A percentile compares a stretch with the other conserved stretches of the same genome.
These are phyloP conservation scores for pig (Sus scrofa) DNA, from an alignment of 2,113 vertebrate genomes.

Conservation along the genomic window T2T-Sscrofa CM000816.6:91828001-91828500, in stretches of 20 bases:
- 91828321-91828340: slow-evolving; percentile 25
- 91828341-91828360: slow-evolving; percentile 17
- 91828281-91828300: neutral
- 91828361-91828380: neutral
- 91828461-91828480: neutral
- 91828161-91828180: neutral
- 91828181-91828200: neutral
- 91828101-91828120: neutral
- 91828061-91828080: neutral
- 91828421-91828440: slow-evolving; percentile 5
- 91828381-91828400: slow-evolving; percentile 29
- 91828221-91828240: neutral
- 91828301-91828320: slow-evolving; percentile 50
- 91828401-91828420: slow-evolving; percentile 15
- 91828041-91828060: slow-evolving; percentile 7
- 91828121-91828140: slow-evolving; percentile 6
- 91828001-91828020: slow-evolving; percentile 63
- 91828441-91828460: neutral
- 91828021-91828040: slow-evolving; percentile 48
- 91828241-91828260: slow-evolving; percentile 25
- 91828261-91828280: neutral
- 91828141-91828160: neutral
- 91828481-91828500: neutral
- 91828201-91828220: neutral
- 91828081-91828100: neutral